These are phyloP conservation scores for Trochalopteron elliotii DNA, from an alignment of 2,113 vertebrate species.

Conservation along the genomic window DNA sequence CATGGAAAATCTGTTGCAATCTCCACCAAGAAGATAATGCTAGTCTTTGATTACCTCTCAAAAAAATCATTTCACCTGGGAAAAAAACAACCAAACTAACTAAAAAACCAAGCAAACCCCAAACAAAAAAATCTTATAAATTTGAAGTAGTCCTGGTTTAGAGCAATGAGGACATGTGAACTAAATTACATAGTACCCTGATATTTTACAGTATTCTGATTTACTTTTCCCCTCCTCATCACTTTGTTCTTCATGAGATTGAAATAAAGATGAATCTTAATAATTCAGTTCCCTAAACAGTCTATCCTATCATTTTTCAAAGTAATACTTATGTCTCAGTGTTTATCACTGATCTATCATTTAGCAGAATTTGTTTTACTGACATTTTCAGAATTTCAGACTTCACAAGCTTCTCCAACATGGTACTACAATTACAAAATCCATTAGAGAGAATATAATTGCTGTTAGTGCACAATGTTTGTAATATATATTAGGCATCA, in stretches of 20 bases:
- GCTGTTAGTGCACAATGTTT: conserved; percentile 36
- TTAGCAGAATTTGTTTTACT: neutral
- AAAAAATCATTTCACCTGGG: neutral
- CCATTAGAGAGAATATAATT: conserved; percentile 68
- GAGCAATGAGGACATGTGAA: neutral
- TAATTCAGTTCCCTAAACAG: conserved; percentile 12
- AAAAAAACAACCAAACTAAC: neutral
- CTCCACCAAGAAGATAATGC: neutral
- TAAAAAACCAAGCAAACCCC: neutral
- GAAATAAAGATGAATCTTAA: conserved; percentile 43
- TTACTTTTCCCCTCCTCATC: neutral
- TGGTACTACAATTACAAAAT: conserved; percentile 46
- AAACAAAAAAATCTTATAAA: neutral
- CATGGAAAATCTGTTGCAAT: neutral
- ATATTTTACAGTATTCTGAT: neutral
- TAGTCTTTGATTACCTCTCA: neutral
- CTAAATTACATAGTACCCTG: neutral
- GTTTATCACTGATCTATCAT: conserved; percentile 29
- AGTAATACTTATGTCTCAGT: neutral
- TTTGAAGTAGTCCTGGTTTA: neutral
- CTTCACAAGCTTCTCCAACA: neutral
- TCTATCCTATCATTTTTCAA: conserved; percentile 10
- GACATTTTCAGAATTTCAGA: conserved; percentile 40
- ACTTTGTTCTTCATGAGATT: neutral
- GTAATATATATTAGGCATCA: conserved; percentile 33